phyloP scores from a whole-genome alignment of 2,888 invertebrate species.

The Drepana falcataria region DNA sequence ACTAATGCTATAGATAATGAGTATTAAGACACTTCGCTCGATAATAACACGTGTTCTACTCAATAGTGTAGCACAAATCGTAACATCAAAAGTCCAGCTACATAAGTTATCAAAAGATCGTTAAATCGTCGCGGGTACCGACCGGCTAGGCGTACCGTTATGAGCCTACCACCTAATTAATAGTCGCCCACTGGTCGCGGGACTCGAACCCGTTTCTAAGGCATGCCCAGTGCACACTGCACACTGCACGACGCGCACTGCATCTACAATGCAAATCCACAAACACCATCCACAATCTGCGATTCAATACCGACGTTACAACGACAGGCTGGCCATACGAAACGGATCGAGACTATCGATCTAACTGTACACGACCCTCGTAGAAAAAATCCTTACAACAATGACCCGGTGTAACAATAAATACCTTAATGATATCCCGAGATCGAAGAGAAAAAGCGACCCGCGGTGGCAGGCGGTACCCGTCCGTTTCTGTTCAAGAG shows the following conservation, averaged over 20 bases:
- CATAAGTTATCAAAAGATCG: slow-evolving; percentile 59
- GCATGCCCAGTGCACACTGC: slow-evolving; percentile 38
- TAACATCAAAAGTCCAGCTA: slow-evolving; percentile 42
- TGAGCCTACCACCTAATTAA: slow-evolving; percentile 56
- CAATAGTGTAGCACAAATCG: slow-evolving; percentile 25
- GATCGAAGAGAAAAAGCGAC: slow-evolving; percentile 74
- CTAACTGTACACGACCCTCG: slow-evolving; percentile 64
- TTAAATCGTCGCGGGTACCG: slow-evolving; percentile 42
- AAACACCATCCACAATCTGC: slow-evolving; percentile 58
- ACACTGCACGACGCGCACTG: slow-evolving; percentile 47
- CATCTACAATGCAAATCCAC: slow-evolving; percentile 72
- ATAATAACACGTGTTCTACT: background rate
- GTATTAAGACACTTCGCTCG: too few species aligned
- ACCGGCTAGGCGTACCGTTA: slow-evolving; percentile 46
- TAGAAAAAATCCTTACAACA: slow-evolving; percentile 75
- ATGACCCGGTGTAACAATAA: slow-evolving; percentile 78
- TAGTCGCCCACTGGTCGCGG: slow-evolving; percentile 56
- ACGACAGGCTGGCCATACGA: slow-evolving; percentile 41
- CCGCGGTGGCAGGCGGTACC: slow-evolving; percentile 57
- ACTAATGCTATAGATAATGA: too few species aligned
- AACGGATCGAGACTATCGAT: slow-evolving; percentile 66
- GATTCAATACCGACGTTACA: slow-evolving; percentile 44
- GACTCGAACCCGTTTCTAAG: slow-evolving; percentile 51
- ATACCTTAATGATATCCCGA: slow-evolving; percentile 79
- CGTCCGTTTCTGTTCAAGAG: slow-evolving; percentile 67